Evolutionary conservation across 2,888 invertebrate species (phyloP), one percentile per base, ranked within the genome.

Genomic region (Hirtodrosophila duncani): DNA sequence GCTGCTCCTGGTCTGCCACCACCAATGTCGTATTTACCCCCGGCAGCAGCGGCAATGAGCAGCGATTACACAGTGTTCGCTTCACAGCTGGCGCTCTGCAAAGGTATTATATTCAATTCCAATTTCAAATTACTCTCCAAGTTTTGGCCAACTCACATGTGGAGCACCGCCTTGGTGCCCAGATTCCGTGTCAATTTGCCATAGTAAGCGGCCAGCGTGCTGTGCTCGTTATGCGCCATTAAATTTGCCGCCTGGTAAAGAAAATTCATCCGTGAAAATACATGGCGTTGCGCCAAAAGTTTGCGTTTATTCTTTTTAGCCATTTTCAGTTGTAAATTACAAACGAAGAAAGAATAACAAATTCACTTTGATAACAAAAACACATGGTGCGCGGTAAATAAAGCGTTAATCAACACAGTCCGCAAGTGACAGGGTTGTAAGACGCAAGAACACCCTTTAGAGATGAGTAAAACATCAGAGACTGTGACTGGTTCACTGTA

Each of bases 241-340:
- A 86, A 33, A 38, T 78, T 63, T 0, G 86, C 82, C 1, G 87
- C 87, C 61, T 87, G 87, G 50, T 85, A 86, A 0, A 87, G 62
- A 21, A 84, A 87, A 41, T 87, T 87, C 82, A 87, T 86, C 11
- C 81, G 64, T 4, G 67, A 69, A 26, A 50, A 57, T 2, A 58
- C 55, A 6, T 58, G 60, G 2, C 59, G 58, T 27, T 81, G 81
- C 3, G 49, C 26, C 3, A 67, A 8, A 1, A 45, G 3, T 30
- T 74, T 70, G 1, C 49, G 46, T 5, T 62, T 70, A 5, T 78
- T 63, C 17, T 56, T 59, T 33, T 48, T 63, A 1, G 18, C 21
- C 68, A 70, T 66, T 9, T 20, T 33, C 8, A 10, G 1, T n/a
- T n/a, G n/a, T n/a, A n/a, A n/a, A n/a, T n/a, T n/a, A n/a, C n/a